These are phyloP conservation scores for Sylvicola fuscatus DNA, from an alignment of 2,888 invertebrate genomes.

Conservation along the genomic window DNA sequence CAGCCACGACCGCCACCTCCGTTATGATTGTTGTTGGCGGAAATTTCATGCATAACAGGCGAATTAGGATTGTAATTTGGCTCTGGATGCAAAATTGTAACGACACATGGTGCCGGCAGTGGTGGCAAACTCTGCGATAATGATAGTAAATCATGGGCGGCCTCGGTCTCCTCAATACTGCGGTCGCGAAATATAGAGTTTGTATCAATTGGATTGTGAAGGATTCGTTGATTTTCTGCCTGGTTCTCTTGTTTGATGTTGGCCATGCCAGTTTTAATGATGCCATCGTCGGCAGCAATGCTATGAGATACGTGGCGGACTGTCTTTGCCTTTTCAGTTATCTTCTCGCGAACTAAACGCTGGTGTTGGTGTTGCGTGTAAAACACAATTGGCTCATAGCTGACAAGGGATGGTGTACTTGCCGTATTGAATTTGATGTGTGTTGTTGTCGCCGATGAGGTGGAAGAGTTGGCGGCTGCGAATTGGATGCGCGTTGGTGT, in stretches of 20 bases:
- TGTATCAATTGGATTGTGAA: not conserved
- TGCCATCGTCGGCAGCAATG: not conserved
- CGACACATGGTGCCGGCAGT: constrained; percentile 45
- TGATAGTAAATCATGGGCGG: constrained; percentile 62
- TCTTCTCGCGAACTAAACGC: not conserved
- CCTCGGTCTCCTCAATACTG: constrained; percentile 70
- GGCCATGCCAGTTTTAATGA: not conserved
- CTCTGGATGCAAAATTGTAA: constrained; percentile 36
- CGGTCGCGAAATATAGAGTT: constrained; percentile 26
- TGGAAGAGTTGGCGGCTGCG: too few relatives aligned
- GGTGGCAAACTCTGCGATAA: constrained; percentile 60
- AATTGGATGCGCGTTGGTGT: too few relatives aligned
- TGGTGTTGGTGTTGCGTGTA: too few relatives aligned
- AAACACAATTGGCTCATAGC: too few relatives aligned
- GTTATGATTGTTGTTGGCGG: constrained; percentile 2
- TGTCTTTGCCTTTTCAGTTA: not conserved
- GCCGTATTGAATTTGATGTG: too few relatives aligned
- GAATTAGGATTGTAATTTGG: constrained; percentile 19
- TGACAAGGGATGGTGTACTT: too few relatives aligned
- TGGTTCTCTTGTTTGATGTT: not conserved
- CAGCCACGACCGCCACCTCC: not conserved
- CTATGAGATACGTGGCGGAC: not conserved
- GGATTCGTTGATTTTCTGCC: not conserved
- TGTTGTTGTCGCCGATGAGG: too few relatives aligned
- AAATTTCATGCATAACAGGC: constrained; percentile 21